Evolutionary conservation across 2,113 vertebrate species (phyloP), one percentile per base, ranked within the genome.

Genomic region (Pongo abelii): DNA sequence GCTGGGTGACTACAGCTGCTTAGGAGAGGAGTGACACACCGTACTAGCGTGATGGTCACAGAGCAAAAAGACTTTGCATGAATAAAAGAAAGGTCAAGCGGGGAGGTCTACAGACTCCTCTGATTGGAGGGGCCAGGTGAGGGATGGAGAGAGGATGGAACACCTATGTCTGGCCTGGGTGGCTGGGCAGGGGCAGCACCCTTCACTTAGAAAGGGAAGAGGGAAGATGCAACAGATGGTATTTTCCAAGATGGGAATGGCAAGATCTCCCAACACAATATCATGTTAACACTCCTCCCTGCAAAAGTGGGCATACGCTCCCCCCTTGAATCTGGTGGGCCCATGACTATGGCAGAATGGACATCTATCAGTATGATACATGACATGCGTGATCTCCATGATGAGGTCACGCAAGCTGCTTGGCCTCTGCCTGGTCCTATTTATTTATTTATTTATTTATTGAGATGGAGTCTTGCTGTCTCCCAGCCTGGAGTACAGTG

Each of bases 91-190:
- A n/a, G 8, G 23, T 20, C 13, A 13, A 57, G 12, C 22, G 5
- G 55, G 46, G 16, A 57, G 67, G 22, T 35, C 94, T 25, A 61
- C 3, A 16, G 74, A 91, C 13, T 30, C 35, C 38, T 50, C 64
- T 22, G 61, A 80, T 48, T 55, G 10, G 43, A 17, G 7, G 48
- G 2, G 43, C 50, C 7, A 17, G 32, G 43, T 32, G 23, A 83
- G 57, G 22, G 0, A 55, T 52, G 7, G 17, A 40, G 11, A 32
- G 43, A 72, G 8, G 57, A 48, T 1, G 5, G n/a, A n/a, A 52
- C 11, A 32, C 3, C 0, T 11, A 5, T 0, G 0, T 40, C 25
- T 10, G 17, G 48, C 3, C 3, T 8, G 69, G 69, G 38, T 2
- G 20, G 64, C 13, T 8, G 35, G 85, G 77, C 40, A 32, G 27